A percentile compares a stretch with the other conserved stretches of the same genome.
phyloP scores from a whole-genome alignment of 2,797 vertebrate genomes.

The Brotula barbata region DNA sequence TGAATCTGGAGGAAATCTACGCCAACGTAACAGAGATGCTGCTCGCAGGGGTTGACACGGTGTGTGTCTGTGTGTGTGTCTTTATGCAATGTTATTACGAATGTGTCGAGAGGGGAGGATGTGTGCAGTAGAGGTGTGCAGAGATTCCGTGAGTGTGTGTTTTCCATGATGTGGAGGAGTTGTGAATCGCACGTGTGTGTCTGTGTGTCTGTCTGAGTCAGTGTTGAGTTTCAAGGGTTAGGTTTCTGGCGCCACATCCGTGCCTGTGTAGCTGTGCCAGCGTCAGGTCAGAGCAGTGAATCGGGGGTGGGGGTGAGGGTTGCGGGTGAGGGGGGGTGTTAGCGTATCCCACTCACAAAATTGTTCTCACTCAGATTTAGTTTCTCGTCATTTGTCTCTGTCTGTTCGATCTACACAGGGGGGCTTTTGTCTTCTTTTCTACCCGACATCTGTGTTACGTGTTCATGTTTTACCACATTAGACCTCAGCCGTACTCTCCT shows the following conservation, averaged over 20 bases:
- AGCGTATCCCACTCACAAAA: conserved; percentile 60
- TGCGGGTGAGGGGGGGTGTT: conserved; percentile 31
- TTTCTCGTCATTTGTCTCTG: conserved; percentile 65
- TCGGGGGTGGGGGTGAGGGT: conserved; percentile 18
- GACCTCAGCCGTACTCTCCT: conserved; percentile 10
- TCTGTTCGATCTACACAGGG: conserved; percentile 56
- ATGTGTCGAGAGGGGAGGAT: not conserved
- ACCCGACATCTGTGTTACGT: conserved; percentile 47
- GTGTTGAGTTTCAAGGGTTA: conserved; percentile 65
- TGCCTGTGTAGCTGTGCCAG: conserved; percentile 67
- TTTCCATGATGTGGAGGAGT: conserved; percentile 49
- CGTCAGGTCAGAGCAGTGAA: conserved; percentile 62
- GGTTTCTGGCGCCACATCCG: conserved; percentile 60
- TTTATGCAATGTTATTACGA: conserved; percentile 15
- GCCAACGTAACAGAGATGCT: conserved; percentile 95
- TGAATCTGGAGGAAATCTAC: conserved; percentile 90
- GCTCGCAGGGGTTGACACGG: conserved; percentile 92
- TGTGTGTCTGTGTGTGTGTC: conserved; percentile 66
- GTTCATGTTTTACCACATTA: conserved; percentile 21
- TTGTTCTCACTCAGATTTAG: conserved; percentile 69
- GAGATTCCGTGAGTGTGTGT: conserved; percentile 7
- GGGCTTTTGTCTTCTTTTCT: conserved; percentile 44
- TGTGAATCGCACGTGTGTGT: conserved; percentile 16
- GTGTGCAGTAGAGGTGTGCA: conserved; percentile 48
- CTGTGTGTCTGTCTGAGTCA: conserved; percentile 23